Conservation (phyloP, 2,888 invertebrate genomes). For the Trachelus tabidus region DNA sequence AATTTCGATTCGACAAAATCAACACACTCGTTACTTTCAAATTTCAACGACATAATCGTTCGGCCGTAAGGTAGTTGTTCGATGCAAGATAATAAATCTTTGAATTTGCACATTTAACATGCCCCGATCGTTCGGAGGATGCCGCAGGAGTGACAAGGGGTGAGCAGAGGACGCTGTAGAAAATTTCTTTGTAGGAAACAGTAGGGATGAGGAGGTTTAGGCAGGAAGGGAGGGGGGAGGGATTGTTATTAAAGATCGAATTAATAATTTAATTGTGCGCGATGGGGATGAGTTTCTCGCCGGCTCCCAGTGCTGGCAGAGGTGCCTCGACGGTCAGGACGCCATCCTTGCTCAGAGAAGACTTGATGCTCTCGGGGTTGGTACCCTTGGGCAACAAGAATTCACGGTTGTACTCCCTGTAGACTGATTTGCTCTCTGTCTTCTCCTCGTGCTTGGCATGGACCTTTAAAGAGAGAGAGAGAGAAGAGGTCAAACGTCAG, state of each 20-base stretch:
- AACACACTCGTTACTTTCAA: no score
- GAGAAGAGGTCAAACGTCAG: background rate
- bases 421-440: slow-evolving; percentile 94
- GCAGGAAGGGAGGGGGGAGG: slow-evolving; percentile 15
- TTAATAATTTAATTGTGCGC: slow-evolving; percentile 70
- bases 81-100: background rate
- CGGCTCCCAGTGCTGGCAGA: slow-evolving; percentile 85
- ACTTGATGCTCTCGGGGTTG: slow-evolving; percentile 95
- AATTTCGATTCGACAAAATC: no score
- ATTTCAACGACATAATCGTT: no score
- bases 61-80: no score
- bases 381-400: slow-evolving; percentile 97
- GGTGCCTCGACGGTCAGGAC: slow-evolving; percentile 97
- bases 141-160: background rate
- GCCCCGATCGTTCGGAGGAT: no score
- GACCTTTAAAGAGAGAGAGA: slow-evolving; percentile 73
- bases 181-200: background rate
- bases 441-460: slow-evolving; percentile 99
- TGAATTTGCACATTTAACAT: background rate
- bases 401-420: slow-evolving; percentile 98
- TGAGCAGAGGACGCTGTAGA: no score
- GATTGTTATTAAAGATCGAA: slow-evolving; percentile 1
- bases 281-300: slow-evolving; percentile 87
- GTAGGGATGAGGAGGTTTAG: background rate
- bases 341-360: slow-evolving; percentile 95